Evolutionary conservation across 2,888 invertebrate species (phyloP).

Genomic region (Agonopterix heracliana): DNA sequence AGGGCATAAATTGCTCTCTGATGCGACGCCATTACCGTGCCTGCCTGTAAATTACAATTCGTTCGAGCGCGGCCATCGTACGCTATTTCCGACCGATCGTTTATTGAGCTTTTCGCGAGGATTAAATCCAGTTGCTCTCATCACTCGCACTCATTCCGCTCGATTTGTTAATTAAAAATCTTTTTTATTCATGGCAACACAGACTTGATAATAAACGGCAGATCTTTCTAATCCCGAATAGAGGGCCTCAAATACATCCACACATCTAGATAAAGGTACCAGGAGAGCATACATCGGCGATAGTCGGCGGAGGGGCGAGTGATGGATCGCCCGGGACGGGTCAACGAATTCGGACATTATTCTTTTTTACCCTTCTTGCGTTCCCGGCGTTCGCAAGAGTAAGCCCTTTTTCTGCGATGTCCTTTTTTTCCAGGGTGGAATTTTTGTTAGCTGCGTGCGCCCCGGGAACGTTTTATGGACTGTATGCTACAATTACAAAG

Average conservation of each 20-base stretch:
- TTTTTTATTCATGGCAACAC: conserved; percentile 33
- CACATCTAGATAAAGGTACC: conserved; percentile 58
- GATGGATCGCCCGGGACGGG: conserved; percentile 77
- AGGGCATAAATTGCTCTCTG: conserved; percentile 71
- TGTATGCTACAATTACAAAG: conserved; percentile 71
- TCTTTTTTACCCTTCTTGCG: conserved; percentile 77
- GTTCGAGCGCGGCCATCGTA: conserved; percentile 43
- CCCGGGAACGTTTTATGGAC: conserved; percentile 63
- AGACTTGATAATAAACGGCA: conserved; percentile 37
- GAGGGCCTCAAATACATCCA: conserved; percentile 54
- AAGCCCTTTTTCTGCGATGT: conserved; percentile 74
- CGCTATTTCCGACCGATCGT: conserved; percentile 51
- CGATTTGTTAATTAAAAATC: conserved; percentile 20
- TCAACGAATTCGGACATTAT: conserved; percentile 78
- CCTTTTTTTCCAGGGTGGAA: conserved; percentile 65
- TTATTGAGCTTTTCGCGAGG: conserved; percentile 53
- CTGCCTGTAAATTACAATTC: conserved; percentile 69
- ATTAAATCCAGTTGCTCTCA: conserved; percentile 30
- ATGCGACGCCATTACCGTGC: conserved; percentile 67
- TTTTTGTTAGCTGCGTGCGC: conserved; percentile 53
- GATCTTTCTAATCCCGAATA: conserved; percentile 60
- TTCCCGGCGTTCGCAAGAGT: conserved; percentile 63
- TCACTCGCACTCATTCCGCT: conserved; percentile 13
- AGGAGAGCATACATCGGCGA: conserved; percentile 56
- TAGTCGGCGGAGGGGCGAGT: conserved; percentile 66